Conservation (phyloP, 2,888 invertebrate species). For the Meandrusa payeni region DNA sequence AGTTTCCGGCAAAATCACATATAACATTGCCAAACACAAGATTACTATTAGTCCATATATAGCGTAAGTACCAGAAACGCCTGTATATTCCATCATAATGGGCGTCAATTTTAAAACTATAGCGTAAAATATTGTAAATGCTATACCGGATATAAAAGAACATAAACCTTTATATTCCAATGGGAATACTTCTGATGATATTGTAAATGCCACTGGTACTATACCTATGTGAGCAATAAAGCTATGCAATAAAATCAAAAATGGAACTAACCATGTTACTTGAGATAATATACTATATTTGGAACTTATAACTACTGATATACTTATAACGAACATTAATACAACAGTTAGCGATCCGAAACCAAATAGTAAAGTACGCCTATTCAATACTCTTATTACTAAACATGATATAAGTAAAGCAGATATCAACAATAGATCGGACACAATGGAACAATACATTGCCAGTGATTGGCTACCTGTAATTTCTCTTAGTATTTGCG, state of each 20-base stretch:
- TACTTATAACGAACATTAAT: conserved; percentile 34
- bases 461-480: conserved; percentile 34
- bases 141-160: conserved; percentile 33
- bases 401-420: conserved; percentile 34
- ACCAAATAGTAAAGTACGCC: conserved; percentile 35
- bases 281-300: conserved; percentile 4
- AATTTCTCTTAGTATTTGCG: conserved; percentile 37
- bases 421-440: conserved; percentile 37
- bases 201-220: conserved; percentile 36
- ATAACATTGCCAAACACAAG: conserved; percentile 30
- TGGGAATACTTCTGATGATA: conserved; percentile 41
- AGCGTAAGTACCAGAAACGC: conserved; percentile 36
- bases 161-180: conserved; percentile 39
- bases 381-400: conserved; percentile 32
- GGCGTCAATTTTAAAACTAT: conserved; percentile 38
- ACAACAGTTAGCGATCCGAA: conserved; percentile 31
- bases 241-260: conserved; percentile 36
- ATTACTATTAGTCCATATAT: conserved; percentile 29
- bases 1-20: conserved; percentile 41
- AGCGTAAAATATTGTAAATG: conserved; percentile 34
- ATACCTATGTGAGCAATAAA: conserved; percentile 38
- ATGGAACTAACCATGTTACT: conserved; percentile 28
- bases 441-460: conserved; percentile 39
- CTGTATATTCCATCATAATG: conserved; percentile 35
- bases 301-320: conserved; percentile 12